phyloP scores from a whole-genome alignment of 2,888 invertebrate species.

The Pandemis cinnamomeana region DNA sequence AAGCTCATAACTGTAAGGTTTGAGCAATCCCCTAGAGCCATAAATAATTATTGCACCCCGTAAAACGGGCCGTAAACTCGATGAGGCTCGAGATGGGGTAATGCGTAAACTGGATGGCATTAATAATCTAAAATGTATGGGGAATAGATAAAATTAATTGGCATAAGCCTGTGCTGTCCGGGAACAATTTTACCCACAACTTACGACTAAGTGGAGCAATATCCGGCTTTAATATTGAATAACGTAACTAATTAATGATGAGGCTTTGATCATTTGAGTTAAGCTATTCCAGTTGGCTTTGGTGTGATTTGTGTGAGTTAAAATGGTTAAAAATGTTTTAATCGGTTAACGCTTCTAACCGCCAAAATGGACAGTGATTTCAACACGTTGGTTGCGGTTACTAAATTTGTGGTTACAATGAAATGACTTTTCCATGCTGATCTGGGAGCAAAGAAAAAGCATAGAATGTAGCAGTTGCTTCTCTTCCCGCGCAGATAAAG shows the following conservation, averaged over 20 bases:
- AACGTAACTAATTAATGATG: neutral
- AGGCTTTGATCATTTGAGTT: neutral
- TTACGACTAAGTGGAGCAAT: neutral
- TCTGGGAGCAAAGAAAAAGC: too few species aligned
- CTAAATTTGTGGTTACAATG: too few species aligned
- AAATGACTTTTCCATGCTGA: too few species aligned
- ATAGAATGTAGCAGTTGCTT: too few species aligned
- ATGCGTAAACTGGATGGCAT: constrained; percentile 34
- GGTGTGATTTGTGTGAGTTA: neutral
- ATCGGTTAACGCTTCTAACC: too few species aligned
- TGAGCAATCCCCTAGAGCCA: constrained; percentile 41
- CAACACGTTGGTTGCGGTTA: too few species aligned
- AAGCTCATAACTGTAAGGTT: constrained; percentile 5
- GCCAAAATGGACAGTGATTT: neutral
- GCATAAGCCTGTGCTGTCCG: constrained; percentile 2
- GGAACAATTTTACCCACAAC: neutral
- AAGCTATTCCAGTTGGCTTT: neutral
- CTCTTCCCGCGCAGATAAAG: too few species aligned
- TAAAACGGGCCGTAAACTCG: constrained; percentile 45
- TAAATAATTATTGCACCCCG: constrained; percentile 46
- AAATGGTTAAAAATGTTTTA: neutral
- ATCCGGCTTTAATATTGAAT: neutral
- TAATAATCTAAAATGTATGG: constrained; percentile 35
- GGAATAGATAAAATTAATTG: constrained; percentile 32
- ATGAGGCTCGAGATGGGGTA: constrained; percentile 33